Conservation (phyloP, 2,797 vertebrate species). For the Gallirallus australis region DNA sequence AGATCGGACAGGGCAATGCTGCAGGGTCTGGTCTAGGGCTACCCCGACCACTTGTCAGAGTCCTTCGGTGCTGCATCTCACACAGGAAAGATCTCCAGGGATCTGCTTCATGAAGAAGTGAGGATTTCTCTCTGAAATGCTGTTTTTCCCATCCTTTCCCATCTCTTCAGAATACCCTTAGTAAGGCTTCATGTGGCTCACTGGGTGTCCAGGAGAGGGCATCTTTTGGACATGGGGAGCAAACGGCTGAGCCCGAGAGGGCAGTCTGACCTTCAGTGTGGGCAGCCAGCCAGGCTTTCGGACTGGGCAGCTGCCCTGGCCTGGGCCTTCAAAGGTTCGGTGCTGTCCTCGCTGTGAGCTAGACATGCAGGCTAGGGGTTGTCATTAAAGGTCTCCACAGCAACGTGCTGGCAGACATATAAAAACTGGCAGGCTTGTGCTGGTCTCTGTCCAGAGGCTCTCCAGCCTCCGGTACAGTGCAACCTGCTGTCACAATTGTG, state of each 20-base stretch:
- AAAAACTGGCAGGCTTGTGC: not conserved
- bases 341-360: not conserved
- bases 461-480: not conserved
- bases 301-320: not conserved
- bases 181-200: not conserved
- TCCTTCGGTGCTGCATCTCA: not conserved
- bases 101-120: not conserved
- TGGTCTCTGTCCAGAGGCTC: not conserved
- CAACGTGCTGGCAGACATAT: not conserved
- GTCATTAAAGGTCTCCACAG: not conserved
- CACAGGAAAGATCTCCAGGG: not conserved
- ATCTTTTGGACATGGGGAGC: not conserved
- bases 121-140: not conserved
- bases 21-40: not conserved
- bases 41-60: not conserved
- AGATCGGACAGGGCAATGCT: accelerated
- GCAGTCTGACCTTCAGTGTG: constrained; percentile 38
- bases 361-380: not conserved
- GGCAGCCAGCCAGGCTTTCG: not conserved
- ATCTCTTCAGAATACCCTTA: not conserved
- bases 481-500: not conserved
- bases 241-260: not conserved
- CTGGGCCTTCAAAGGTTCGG: not conserved
- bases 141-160: not conserved
- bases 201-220: constrained; percentile 31